A percentile compares a stretch with the other conserved stretches of the same genome.
phyloP scores from a whole-genome alignment of 2,113 vertebrate species.

The Otolemur garnettii region DNA sequence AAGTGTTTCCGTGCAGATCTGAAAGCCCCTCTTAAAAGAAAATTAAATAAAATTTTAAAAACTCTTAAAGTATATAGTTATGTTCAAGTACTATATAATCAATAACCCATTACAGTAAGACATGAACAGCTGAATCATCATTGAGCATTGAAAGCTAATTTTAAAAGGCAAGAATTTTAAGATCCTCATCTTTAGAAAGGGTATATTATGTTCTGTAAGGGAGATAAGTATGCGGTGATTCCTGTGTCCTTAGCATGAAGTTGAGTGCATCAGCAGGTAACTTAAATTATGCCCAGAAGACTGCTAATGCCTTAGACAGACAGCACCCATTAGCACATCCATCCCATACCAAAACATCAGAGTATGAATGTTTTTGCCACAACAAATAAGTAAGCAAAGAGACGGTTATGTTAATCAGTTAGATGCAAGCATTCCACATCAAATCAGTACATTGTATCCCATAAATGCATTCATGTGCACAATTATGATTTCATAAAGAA shows the following conservation, averaged over 20 bases:
- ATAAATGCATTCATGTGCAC: too few species aligned
- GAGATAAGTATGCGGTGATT: accelerated
- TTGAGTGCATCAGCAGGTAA: not conserved
- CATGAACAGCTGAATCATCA: not conserved
- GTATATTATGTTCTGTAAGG: constrained; percentile 20
- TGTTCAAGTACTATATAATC: constrained; percentile 42
- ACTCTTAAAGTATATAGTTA: not conserved
- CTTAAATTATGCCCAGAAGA: not conserved
- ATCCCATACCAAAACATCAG: accelerated
- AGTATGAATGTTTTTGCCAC: too few species aligned
- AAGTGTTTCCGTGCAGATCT: constrained; percentile 18
- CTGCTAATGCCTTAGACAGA: not conserved
- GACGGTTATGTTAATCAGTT: too few species aligned
- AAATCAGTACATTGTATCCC: too few species aligned
- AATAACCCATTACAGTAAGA: not conserved
- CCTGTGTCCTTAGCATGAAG: not conserved
- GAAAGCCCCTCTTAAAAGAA: not conserved
- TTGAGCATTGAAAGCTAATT: constrained; percentile 48
- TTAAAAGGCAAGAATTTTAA: not conserved
- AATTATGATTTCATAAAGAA: too few species aligned
- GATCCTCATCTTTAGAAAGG: not conserved
- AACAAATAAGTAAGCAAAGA: too few species aligned
- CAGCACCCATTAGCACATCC: not conserved
- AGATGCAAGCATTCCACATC: too few species aligned
- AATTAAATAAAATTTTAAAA: too few species aligned